Evolutionary conservation across 2,888 invertebrate genomes (phyloP).

Genomic region (Ectemnius cavifrons): DNA sequence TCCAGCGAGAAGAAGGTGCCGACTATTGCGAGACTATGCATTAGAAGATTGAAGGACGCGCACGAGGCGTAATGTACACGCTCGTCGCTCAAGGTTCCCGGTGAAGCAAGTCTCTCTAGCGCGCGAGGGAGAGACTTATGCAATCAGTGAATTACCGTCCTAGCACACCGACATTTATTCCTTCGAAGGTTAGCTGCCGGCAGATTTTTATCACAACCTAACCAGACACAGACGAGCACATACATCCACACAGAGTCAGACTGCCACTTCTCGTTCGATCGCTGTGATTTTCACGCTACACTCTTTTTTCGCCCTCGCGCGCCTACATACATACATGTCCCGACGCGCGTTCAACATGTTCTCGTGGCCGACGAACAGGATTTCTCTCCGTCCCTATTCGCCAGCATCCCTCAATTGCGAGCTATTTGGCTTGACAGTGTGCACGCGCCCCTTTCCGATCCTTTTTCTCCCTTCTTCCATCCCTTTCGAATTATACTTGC

Average conservation of each 20-base stretch:
- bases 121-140: slow-evolving; percentile 5
- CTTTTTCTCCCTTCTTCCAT: too few relatives aligned
- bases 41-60: neutral
- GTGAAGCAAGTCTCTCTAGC: slow-evolving; percentile 1
- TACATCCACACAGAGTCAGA: too few relatives aligned
- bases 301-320: slow-evolving; percentile 15
- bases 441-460: too few relatives aligned
- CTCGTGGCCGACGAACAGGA: too few relatives aligned
- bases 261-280: slow-evolving; percentile 25
- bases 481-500: too few relatives aligned
- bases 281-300: slow-evolving; percentile 18
- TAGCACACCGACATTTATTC: slow-evolving; percentile 23
- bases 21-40: neutral
- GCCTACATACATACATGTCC: neutral
- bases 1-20: neutral
- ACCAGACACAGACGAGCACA: neutral
- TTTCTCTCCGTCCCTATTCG: too few relatives aligned
- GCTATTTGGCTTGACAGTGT: too few relatives aligned
- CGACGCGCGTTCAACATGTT: too few relatives aligned
- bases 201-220: slow-evolving; percentile 29
- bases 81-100: slow-evolving; percentile 13
- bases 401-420: too few relatives aligned
- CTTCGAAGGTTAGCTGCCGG: slow-evolving; percentile 25
- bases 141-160: slow-evolving; percentile 36
- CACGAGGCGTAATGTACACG: neutral